Evolutionary conservation across 2,113 vertebrate species (phyloP).

Genomic region (Lophura nycthemera): DNA sequence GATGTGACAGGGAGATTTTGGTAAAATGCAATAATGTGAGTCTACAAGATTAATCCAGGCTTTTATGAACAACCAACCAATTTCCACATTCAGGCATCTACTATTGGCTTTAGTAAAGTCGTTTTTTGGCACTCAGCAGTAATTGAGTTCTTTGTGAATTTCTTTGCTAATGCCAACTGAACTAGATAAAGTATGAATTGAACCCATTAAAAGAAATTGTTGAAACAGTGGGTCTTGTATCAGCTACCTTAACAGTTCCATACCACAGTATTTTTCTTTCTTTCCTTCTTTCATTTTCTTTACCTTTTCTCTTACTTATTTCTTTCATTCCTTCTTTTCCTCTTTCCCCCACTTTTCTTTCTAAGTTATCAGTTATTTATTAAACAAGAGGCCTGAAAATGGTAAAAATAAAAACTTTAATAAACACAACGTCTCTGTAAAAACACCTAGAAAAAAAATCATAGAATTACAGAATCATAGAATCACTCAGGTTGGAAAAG

Average conservation of each 20-base stretch:
- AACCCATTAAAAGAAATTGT: background rate
- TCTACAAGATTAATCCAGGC: background rate
- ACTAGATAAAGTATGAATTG: background rate
- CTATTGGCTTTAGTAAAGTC: background rate
- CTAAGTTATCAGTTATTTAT: background rate
- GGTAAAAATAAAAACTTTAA: background rate
- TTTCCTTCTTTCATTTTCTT: background rate
- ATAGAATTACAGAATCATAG: too few species aligned
- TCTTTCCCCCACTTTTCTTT: background rate
- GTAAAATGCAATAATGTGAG: background rate
- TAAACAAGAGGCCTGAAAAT: background rate
- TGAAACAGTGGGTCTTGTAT: background rate
- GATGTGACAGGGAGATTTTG: background rate
- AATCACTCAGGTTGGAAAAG: too few species aligned
- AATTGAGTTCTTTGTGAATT: background rate
- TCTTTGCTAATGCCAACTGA: background rate
- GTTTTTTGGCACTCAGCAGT: background rate
- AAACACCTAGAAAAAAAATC: background rate
- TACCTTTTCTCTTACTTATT: background rate
- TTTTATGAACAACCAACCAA: background rate
- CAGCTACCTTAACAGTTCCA: background rate
- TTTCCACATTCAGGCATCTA: background rate
- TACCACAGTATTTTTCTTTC: background rate
- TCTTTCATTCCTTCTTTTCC: background rate
- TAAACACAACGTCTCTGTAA: background rate